phyloP scores from a whole-genome alignment of 2,113 vertebrate species.

The Pardalotus punctatus region DNA sequence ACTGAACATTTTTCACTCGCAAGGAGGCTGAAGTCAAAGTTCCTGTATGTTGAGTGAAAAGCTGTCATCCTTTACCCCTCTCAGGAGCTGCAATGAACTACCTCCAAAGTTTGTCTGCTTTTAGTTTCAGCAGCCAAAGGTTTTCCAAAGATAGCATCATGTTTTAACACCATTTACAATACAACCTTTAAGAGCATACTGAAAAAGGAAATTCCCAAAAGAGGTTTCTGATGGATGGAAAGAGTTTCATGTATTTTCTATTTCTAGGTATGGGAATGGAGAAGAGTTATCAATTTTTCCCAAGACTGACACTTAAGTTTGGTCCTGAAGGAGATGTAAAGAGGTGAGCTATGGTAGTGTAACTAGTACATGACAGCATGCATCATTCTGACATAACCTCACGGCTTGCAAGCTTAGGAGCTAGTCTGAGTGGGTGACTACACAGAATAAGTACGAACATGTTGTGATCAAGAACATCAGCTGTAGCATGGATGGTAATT shows the following conservation, averaged over 20 bases:
- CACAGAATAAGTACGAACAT: neutral
- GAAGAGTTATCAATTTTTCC: constrained; percentile 2
- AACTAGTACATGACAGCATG: neutral
- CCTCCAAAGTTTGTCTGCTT: neutral
- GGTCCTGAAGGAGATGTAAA: constrained; percentile 5
- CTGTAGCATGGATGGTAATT: neutral
- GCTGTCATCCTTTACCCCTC: neutral
- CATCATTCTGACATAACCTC: neutral
- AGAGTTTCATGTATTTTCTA: constrained; percentile 7
- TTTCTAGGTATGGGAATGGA: neutral
- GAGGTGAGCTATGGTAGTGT: neutral
- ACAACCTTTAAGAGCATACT: constrained; percentile 2
- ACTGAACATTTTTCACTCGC: neutral
- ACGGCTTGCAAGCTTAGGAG: neutral
- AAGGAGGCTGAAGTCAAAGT: neutral
- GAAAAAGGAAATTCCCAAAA: constrained; percentile 22
- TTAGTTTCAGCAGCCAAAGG: neutral
- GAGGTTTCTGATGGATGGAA: neutral
- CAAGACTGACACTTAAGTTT: neutral
- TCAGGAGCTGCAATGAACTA: neutral
- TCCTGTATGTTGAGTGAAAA: neutral
- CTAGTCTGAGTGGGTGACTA: neutral
- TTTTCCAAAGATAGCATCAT: neutral
- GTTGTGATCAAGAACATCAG: neutral
- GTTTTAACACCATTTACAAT: constrained; percentile 24